Percentiles rank a stretch among this genome's conserved stretches.
Conservation (phyloP, 2,113 vertebrate genomes). For the Calidris pugnax region DNA sequence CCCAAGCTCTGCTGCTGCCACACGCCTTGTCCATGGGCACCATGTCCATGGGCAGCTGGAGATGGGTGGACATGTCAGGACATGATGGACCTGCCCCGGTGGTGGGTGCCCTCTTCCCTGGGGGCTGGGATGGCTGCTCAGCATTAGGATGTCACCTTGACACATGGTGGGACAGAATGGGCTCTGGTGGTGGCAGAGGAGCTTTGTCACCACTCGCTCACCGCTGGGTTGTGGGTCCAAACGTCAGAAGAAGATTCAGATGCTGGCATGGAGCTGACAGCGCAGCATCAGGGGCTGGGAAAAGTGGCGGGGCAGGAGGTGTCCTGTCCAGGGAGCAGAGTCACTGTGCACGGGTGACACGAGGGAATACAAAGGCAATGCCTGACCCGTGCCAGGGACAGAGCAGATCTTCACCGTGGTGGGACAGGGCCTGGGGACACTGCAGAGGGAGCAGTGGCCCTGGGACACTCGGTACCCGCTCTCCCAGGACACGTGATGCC, state of each 20-base stretch:
- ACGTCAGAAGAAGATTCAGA: accelerated
- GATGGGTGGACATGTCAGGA: neutral
- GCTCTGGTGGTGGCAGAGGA: neutral
- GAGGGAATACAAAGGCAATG: no score
- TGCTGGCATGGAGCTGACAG: neutral
- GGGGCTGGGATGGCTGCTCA: neutral
- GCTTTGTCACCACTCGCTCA: neutral
- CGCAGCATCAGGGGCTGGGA: neutral
- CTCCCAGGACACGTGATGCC: no score
- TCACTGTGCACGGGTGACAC: accelerated
- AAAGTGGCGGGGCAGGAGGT: neutral
- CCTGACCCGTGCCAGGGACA: neutral
- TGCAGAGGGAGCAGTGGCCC: no score
- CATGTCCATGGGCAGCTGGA: neutral
- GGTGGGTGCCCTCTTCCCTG: no score
- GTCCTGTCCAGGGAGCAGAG: neutral
- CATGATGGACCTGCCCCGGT: accelerated
- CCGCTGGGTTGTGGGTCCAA: accelerated
- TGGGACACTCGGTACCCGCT: neutral
- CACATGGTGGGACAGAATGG: accelerated
- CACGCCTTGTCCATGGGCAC: neutral
- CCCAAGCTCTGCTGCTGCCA: neutral
- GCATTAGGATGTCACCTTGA: neutral
- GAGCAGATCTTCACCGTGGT: no score
- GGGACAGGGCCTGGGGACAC: neutral